These are phyloP conservation scores for Pyxicephalus adspersus DNA, from an alignment of 2,113 vertebrate species.

Conservation along the genomic window DNA sequence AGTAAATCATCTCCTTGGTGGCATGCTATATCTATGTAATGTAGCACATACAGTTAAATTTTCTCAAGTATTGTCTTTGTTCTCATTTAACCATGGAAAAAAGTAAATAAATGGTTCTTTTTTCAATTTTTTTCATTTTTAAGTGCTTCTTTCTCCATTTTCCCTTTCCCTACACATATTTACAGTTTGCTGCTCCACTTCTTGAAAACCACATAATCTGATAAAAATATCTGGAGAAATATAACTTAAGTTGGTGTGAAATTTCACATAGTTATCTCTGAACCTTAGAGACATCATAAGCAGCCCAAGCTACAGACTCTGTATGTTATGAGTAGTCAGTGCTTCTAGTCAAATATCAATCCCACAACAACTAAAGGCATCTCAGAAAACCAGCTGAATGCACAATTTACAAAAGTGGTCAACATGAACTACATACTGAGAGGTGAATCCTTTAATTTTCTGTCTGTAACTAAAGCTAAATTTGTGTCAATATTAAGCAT, in stretches of 20 bases:
- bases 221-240: conserved; percentile 20
- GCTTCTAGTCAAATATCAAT: background rate
- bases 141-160: background rate
- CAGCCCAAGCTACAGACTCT: background rate
- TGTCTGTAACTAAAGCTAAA: too few relatives aligned
- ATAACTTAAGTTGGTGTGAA: background rate
- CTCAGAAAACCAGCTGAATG: background rate
- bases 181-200: background rate
- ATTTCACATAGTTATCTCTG: conserved; percentile 14
- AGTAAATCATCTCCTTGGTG: too few relatives aligned
- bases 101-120: too few relatives aligned
- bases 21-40: too few relatives aligned
- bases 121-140: too few relatives aligned
- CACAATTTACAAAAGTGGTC: conserved; percentile 1
- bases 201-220: background rate
- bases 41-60: too few relatives aligned
- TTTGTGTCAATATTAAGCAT: too few relatives aligned
- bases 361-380: background rate
- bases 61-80: too few relatives aligned
- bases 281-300: background rate
- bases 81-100: too few relatives aligned
- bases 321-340: background rate
- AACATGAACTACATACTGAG: background rate
- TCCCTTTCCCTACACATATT: background rate
- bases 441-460: background rate